Evolutionary conservation across 2,113 vertebrate species (phyloP).

Genomic region (Cnemophilus loriae): DNA sequence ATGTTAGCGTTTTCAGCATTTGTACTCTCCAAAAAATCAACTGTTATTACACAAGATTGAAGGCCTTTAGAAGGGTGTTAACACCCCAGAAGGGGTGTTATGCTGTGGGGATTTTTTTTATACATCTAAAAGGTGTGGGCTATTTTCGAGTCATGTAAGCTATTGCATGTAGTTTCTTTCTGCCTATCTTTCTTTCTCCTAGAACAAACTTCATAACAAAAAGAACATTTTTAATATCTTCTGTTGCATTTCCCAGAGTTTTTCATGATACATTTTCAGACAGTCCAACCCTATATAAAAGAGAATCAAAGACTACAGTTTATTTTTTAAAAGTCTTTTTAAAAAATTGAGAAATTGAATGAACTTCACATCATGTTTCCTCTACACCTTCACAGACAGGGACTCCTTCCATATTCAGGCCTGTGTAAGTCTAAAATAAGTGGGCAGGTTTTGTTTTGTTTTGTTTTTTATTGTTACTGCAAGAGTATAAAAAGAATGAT

Average conservation of each 20-base stretch:
- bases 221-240: not conserved
- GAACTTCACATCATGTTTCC: not conserved
- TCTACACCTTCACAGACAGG: rapidly evolving
- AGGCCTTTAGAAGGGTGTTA: not conserved
- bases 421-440: not conserved
- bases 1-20: not conserved
- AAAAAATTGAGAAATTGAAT: not conserved
- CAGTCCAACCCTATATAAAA: not conserved
- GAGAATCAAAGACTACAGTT: not conserved
- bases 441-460: rapidly evolving
- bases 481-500: not conserved
- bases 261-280: not conserved
- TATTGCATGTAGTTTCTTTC: not conserved
- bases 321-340: rapidly evolving
- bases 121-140: not conserved
- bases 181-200: not conserved
- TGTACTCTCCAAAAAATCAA: not conserved
- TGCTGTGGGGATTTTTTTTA: not conserved
- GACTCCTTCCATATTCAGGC: not conserved
- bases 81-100: not conserved
- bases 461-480: not conserved
- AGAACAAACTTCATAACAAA: not conserved
- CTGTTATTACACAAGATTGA: not conserved
- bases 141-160: not conserved
- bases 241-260: not conserved